Evolutionary conservation across 2,888 invertebrate genomes (phyloP), one percentile per base, ranked within the genome.

Genomic region (Lasioglossum pauxillum): DNA sequence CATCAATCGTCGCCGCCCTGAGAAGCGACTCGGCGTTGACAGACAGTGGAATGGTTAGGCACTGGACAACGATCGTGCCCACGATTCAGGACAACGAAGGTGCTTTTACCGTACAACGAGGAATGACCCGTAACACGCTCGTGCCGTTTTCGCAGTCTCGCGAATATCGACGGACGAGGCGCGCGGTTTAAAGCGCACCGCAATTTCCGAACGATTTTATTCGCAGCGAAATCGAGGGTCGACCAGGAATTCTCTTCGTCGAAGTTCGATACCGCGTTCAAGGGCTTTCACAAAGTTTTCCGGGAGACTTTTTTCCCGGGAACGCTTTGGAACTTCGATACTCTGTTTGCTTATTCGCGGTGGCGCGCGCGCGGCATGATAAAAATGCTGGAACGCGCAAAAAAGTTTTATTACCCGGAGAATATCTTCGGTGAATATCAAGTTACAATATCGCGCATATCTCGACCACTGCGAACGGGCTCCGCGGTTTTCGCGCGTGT

Each of bases 401-500:
- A 44, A 67, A 84, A 84, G 53, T 84, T 84, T 84, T 82, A 77
- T 84, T 77, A 72, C n/a, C 23, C 16, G 7, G 64, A 27, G 44
- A 49, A 41, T n/a, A 69, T 53, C 53, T 76, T 82, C 23, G 72
- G 64, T 12, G 82, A 83, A 82, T 73, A 82, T 83, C 76, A 82
- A 84, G 72, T 76, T 35, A 44, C 44, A 57, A 83, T 75, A 44
- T 38, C 72, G 49, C n/a, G 49, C 53, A 27, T 16, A 64, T 49
- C 7, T n/a, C 16, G 12, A 0, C 41, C 3, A n/a, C 5, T 16
- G 16, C 79, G 64, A 31, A 38, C 10, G 19, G 19, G 67, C 35
- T 16, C 16, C 27, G 60, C 38, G 38, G 23, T 38, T 69, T 38
- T 69, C 35, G 10, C 67, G 35, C 35, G 10, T 35, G 35, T 19